Percentiles rank a stretch among this genome's conserved stretches.
Evolutionary conservation across 2,797 vertebrate genomes (phyloP).

Genomic region (Macroramphosus scolopax): DNA sequence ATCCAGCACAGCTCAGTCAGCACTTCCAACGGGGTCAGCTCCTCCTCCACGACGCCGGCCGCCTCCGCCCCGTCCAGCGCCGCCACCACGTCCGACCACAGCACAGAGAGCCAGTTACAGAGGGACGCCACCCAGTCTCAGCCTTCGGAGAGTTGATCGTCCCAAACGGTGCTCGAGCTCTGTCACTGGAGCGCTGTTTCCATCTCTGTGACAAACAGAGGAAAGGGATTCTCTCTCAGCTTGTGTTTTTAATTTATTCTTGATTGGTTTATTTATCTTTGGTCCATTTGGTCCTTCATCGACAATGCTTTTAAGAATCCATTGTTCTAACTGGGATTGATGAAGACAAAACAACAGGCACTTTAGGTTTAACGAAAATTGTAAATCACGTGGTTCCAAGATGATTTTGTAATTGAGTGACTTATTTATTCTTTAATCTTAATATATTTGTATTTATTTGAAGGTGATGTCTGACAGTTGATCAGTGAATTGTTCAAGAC

Average conservation of each 20-base stretch:
- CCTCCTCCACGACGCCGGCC: slow-evolving; percentile 82
- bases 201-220: slow-evolving; percentile 30
- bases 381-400: slow-evolving; percentile 43
- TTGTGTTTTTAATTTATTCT: slow-evolving; percentile 52
- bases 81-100: slow-evolving; percentile 84
- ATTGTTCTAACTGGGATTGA: slow-evolving; percentile 56
- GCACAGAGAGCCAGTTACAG: slow-evolving; percentile 83
- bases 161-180: slow-evolving; percentile 37
- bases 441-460: slow-evolving; percentile 44
- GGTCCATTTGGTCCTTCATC: slow-evolving; percentile 37
- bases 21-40: slow-evolving; percentile 96
- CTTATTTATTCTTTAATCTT: slow-evolving; percentile 55
- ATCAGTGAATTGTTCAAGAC: slow-evolving; percentile 62
- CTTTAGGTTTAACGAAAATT: slow-evolving; percentile 67
- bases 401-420: slow-evolving; percentile 50
- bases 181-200: slow-evolving; percentile 24
- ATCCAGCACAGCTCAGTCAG: slow-evolving; percentile 99
- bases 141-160: slow-evolving; percentile 92
- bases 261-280: slow-evolving; percentile 30
- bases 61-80: slow-evolving; percentile 74
- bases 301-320: slow-evolving; percentile 46
- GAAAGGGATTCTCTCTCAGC: slow-evolving; percentile 48
- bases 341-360: slow-evolving; percentile 67
- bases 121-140: slow-evolving; percentile 80
- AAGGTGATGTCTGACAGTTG: slow-evolving; percentile 36